Base-by-base conservation (phyloP, 2,797 vertebrate species). In the Sebastes goodei region DNA sequence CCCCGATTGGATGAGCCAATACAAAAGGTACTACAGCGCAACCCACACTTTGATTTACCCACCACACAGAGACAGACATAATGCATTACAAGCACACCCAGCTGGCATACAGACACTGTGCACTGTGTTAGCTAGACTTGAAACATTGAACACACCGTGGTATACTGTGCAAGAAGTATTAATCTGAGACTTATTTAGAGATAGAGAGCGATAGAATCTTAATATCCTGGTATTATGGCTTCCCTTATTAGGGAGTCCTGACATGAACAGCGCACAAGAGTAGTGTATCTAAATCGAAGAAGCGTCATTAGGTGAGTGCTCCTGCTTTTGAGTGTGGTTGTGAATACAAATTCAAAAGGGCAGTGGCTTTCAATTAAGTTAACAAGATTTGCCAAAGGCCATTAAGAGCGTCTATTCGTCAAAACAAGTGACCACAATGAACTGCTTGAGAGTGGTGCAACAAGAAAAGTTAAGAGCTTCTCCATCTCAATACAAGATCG, bases 1-100 rank as follows among this genome's bases (percentile, higher is more conserved):
- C 93, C 80, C 92, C 84, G 76, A n/a, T 72, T 87, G 68, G 67
- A 65, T 35, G 27, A 91, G 73, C 66, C 56, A 75, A 89, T 63
- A 86, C 71, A 89, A 59, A 10, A 82, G 57, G 17, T 73, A 55
- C 61, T 17, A 83, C 71, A 80, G 2, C 53, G 8, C 5, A 20
- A 64, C 32, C 1, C 14, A 73, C 23, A 27, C 12, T 60, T 60
- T 33, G 8, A 80, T 11, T 20, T 27, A 52, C 5, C 17, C 1
- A 27, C 10, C n/a, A 27, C 23, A 61, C 10, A 53, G 7, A 71
- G 42, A 46, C 42, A 23, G 20, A 69, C 17, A 38, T 3, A 7
- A 69, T 14, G 20, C 29, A 59, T 53, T 10, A 11, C 33, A 73
- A 15, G 15, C 56, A 17, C 35, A 38, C 14, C 4, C 15, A 57